Base-by-base conservation (phyloP, 2,888 invertebrate genomes). In the Caenorhabditis virilis region DNA sequence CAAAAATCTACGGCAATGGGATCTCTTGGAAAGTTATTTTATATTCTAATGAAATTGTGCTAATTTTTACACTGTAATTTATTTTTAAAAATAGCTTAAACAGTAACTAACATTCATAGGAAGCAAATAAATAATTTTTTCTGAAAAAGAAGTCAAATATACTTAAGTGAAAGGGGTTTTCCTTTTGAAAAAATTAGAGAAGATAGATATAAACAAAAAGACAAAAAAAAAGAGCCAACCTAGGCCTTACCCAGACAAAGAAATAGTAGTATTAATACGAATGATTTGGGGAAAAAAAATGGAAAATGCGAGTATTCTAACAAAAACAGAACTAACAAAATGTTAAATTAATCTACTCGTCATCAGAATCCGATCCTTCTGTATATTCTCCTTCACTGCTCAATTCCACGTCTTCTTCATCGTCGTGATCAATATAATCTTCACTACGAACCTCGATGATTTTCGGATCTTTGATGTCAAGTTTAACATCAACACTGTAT, bases 381-480 rank as follows among this genome's bases (percentile, higher is more conserved):
- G 76, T 76, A 53, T 74, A 76, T 35, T 75, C 73, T 15, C 69
- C 69, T 11, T 70, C 68, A 36, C 61, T 59, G 2, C 54, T 56
- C 5, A 48, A 60, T 9, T 51, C 51, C 0, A 36, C 49, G n/a
- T 27, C 60, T 9, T 61, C 72, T 7, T 74, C 77, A 33, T 77
- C 80, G 20, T 77, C 79, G 18, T 82, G 82, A 20, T 84, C 84
- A 16, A 84, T 83, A 18, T 80, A 83, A 30, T 83, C 82, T 23
- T 87, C 88, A 69, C 88, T 82, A 72, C 88, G 88, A 47, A 88
- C 87, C 1, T 69, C 77, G 1, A 76, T 63, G 20, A 53, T 76
- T 88, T 87, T 76, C 88, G 95, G 95, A 85, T 94, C 93, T 85
- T 95, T 92, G 66, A 98, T 97, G 85, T 97, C 95, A 85, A 97